Conservation (phyloP, 1,140 invertebrate genomes). For the Aphidius ervi region DNA sequence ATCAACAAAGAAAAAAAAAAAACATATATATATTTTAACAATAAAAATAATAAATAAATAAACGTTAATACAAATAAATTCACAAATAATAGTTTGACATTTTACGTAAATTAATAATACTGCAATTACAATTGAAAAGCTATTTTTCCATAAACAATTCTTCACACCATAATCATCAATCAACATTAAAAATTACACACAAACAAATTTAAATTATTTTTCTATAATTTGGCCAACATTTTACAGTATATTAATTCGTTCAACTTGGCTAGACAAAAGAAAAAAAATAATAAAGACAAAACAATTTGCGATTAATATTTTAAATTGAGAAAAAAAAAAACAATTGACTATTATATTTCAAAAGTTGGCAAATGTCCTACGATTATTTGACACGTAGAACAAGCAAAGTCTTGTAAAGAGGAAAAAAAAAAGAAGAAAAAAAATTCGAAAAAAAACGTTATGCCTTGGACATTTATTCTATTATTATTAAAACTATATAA, state of each 20-base stretch:
- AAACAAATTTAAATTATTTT: constrained; percentile 2
- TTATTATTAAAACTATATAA: constrained; percentile 5
- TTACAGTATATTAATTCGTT: constrained; percentile 9
- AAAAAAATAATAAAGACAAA: background rate
- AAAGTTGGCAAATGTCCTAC: constrained; percentile 33
- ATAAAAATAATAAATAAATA: background rate
- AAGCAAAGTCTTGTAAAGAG: background rate
- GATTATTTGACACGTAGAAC: constrained; percentile 30
- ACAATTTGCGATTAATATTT: background rate
- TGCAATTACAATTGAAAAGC: constrained; percentile 49
- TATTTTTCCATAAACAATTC: constrained; percentile 33
- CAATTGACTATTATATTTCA: background rate
- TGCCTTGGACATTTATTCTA: background rate
- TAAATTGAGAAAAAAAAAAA: background rate
- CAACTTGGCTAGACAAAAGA: constrained; percentile 9
- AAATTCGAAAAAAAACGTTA: background rate
- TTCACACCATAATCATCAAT: constrained; percentile 2
- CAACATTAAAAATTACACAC: constrained; percentile 5
- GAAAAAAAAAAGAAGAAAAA: background rate
- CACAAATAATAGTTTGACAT: constrained; percentile 16
- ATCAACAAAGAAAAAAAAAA: too few species aligned
- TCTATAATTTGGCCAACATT: constrained; percentile 5
- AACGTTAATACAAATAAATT: background rate
- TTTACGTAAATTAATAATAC: constrained; percentile 52
- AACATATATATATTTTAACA: background rate